phyloP scores from a whole-genome alignment of 2,797 vertebrate species.

The Enteromius mattozi region DNA sequence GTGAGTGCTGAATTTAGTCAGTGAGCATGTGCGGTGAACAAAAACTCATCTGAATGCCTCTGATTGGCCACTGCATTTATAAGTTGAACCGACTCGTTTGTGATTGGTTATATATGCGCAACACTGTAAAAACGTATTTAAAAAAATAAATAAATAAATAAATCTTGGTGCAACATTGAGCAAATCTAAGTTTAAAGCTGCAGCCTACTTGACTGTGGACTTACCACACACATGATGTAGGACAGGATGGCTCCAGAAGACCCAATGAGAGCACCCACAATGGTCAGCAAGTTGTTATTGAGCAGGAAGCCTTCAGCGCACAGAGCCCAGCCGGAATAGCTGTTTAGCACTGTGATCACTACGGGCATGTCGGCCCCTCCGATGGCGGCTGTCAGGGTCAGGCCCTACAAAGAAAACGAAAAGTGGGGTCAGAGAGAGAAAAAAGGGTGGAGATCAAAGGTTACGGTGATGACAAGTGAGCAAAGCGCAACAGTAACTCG shows the following conservation, averaged over 20 bases:
- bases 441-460: conserved; percentile 51
- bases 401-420: conserved; percentile 78
- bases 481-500: conserved; percentile 50
- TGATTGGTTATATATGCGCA: too few species aligned
- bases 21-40: too few species aligned
- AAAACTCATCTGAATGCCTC: too few species aligned
- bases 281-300: conserved; percentile 82
- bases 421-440: conserved; percentile 73
- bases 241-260: conserved; percentile 83
- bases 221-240: conserved; percentile 82
- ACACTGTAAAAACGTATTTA: too few species aligned
- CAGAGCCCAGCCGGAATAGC: conserved; percentile 83
- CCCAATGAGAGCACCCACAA: conserved; percentile 78
- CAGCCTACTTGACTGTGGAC: conserved; percentile 40
- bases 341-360: conserved; percentile 82
- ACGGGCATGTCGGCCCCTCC: conserved; percentile 84
- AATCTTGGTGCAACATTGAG: too few species aligned
- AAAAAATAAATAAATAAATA: too few species aligned
- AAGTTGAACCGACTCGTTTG: too few species aligned
- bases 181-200: too few species aligned
- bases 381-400: conserved; percentile 82
- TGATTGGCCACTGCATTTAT: too few species aligned
- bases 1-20: too few species aligned
- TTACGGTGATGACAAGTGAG: conserved; percentile 79
- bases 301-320: conserved; percentile 83